Percentiles rank a stretch among this genome's conserved stretches.
These are phyloP conservation scores for Chiroxiphia lanceolata DNA, from an alignment of 2,797 vertebrate species.

Conservation along the genomic window DNA sequence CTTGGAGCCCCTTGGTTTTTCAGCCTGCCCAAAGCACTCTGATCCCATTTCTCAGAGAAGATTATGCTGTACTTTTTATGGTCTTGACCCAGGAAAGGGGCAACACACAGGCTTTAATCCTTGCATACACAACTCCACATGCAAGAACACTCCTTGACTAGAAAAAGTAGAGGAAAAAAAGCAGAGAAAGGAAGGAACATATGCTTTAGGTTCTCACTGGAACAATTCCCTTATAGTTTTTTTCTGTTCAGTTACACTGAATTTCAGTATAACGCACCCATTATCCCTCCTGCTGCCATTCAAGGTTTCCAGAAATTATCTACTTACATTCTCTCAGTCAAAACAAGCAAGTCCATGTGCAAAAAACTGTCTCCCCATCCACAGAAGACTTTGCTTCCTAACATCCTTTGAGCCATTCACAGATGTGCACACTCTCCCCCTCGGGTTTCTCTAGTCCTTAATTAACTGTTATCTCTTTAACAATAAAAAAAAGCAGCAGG, in stretches of 20 bases:
- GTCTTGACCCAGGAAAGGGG: background rate
- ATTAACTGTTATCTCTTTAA: conserved; percentile 13
- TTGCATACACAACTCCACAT: background rate
- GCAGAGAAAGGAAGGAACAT: background rate
- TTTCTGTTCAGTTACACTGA: background rate
- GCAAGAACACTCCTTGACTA: background rate
- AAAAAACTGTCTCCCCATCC: background rate
- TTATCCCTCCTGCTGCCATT: background rate
- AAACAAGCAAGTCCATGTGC: background rate
- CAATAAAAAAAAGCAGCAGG: background rate
- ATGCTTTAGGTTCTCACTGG: background rate
- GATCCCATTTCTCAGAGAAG: background rate
- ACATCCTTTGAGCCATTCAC: background rate
- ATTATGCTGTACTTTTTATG: background rate
- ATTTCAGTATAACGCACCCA: rapidly evolving
- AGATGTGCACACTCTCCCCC: background rate
- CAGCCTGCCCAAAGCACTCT: background rate
- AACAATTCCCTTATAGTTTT: background rate
- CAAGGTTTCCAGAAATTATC: background rate
- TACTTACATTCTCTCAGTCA: rapidly evolving
- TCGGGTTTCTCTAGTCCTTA: background rate
- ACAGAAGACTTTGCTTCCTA: background rate
- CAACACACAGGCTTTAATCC: background rate
- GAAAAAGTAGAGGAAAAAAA: background rate
- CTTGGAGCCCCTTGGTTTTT: background rate